Conservation (phyloP, 2,888 invertebrate species). For the Tortrix viridana region DNA sequence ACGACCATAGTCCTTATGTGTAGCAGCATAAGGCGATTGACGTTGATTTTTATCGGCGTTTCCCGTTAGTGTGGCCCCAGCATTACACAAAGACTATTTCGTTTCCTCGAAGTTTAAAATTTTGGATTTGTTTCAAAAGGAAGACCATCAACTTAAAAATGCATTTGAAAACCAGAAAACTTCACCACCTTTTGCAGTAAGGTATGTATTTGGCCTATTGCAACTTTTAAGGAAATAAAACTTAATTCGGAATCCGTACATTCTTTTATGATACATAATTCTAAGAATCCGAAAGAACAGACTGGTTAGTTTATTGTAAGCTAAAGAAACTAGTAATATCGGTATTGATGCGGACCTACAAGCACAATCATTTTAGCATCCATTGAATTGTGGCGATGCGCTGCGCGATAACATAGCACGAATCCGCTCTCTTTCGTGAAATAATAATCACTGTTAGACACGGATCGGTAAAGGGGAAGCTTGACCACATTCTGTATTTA, state of each 20-base stretch:
- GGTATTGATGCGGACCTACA: slow-evolving; percentile 12
- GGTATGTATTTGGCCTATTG: too few species aligned
- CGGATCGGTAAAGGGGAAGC: slow-evolving; percentile 44
- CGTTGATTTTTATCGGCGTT: too few species aligned
- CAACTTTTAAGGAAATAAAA: too few species aligned
- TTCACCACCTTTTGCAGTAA: too few species aligned
- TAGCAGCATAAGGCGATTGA: too few species aligned
- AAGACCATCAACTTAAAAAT: too few species aligned
- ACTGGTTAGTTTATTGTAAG: slow-evolving; percentile 6
- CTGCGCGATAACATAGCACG: slow-evolving; percentile 54
- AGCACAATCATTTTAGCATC: slow-evolving; percentile 52
- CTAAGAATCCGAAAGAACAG: neutral
- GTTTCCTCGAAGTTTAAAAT: too few species aligned
- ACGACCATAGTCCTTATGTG: too few species aligned
- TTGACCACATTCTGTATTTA: slow-evolving; percentile 33
- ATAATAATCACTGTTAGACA: slow-evolving; percentile 47
- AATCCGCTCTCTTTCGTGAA: slow-evolving; percentile 70
- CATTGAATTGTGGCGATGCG: slow-evolving; percentile 62
- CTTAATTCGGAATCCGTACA: neutral
- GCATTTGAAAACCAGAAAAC: too few species aligned
- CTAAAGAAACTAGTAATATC: slow-evolving; percentile 24
- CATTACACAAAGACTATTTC: too few species aligned
- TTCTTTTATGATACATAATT: neutral
- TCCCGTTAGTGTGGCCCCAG: too few species aligned
- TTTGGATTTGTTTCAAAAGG: too few species aligned